phyloP scores from a whole-genome alignment of 2,113 vertebrate genomes.

The Pelobates fuscus region DNA sequence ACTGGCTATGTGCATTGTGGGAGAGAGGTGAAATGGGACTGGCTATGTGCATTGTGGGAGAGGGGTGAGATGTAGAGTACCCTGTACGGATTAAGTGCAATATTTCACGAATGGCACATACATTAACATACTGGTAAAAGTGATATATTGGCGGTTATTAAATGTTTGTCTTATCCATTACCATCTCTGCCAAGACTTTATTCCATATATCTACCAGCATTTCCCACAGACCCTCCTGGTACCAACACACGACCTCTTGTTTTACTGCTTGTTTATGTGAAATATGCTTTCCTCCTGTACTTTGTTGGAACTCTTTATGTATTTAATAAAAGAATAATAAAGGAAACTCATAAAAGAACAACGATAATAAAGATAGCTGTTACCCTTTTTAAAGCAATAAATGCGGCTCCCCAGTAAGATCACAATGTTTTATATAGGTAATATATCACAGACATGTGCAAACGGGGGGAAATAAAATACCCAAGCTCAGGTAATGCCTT shows the following conservation, averaged over 20 bases:
- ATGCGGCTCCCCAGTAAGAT: slow-evolving; percentile 4
- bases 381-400: slow-evolving; percentile 15
- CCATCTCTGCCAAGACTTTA: too few species aligned
- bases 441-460: slow-evolving; percentile 1
- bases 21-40: too few species aligned
- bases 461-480: slow-evolving; percentile 16
- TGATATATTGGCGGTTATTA: too few species aligned
- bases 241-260: not conserved
- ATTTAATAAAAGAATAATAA: slow-evolving; percentile 42
- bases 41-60: too few species aligned
- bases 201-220: too few species aligned
- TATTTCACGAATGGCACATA: too few species aligned
- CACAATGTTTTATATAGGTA: not conserved
- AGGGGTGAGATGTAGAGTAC: too few species aligned
- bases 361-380: slow-evolving; percentile 15
- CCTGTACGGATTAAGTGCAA: too few species aligned
- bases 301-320: slow-evolving; percentile 24
- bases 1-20: too few species aligned
- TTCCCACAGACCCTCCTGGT: not conserved
- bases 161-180: too few species aligned
- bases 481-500: not conserved
- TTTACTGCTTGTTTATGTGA: slow-evolving; percentile 3
- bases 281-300: not conserved
- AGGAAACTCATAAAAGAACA: slow-evolving; percentile 22
- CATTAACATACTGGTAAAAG: too few species aligned